Evolutionary conservation across 2,888 invertebrate genomes (phyloP), one percentile per base, ranked within the genome.

Genomic region (Aspidiotus rigidus): DNA sequence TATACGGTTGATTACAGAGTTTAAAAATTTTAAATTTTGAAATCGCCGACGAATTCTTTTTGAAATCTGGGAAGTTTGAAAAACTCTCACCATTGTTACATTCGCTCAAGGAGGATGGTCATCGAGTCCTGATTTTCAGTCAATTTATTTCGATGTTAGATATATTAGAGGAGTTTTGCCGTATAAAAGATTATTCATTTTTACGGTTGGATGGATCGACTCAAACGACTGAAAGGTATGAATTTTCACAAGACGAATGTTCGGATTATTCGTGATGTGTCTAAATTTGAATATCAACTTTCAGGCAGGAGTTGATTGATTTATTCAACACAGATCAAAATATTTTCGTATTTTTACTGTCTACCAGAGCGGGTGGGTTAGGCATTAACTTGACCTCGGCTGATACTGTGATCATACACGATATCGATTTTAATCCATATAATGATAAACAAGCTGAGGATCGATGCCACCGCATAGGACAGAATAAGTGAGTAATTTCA

Each of bases 371-470:
- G 0, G 97, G 97, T 44, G 98, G 97, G n/a, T 82, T 95, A 64
- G 95, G 95, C 69, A 94, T 95, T 76, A 95, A 95, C 81, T 83
- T 95, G 73, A 93, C 93, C 0, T 87, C 93, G 0, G 97, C 98
- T 0, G 95, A 97, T 80, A 91, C 91, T 11, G 97, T 97, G 74
- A 88, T 95, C 75, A 88, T 98, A 73, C 96, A 98, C 78, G 98
- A 98, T 77, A 93, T 97, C 64, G 98, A 98, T 81, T 96, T 94
- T 78, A 98, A 98, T 81, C 97, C 97, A 0, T 96, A 97, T 79
- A 97, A 97, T 78, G 97, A 98, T 78, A 96, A 95, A 79, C 95
- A 96, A 80, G 97, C 97, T 0, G 96, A 97, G 78, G 97, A 98
- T 80, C 82, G 88, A 72, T 88, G 88, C 77, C 88, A 89, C 77